These are phyloP conservation scores for Cremastinae sp. DNA, from an alignment of 2,888 invertebrate genomes.

Conservation along the genomic window DNA sequence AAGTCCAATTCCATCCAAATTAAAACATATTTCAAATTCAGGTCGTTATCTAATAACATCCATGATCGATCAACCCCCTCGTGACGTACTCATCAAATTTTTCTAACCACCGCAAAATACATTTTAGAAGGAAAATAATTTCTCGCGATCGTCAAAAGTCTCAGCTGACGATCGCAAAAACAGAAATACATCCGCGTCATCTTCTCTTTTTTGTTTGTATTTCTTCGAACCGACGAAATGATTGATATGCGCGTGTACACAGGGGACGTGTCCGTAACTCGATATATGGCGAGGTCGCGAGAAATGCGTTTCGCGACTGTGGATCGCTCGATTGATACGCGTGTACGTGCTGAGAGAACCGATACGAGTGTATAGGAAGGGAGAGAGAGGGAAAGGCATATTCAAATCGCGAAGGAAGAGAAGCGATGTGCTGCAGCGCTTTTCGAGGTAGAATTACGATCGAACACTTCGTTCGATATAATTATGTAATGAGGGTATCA, in stretches of 20 bases:
- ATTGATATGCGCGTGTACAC: slow-evolving; percentile 27
- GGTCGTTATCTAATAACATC: too few species aligned
- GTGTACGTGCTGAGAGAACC: slow-evolving; percentile 2
- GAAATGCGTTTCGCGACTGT: slow-evolving; percentile 26
- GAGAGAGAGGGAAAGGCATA: not conserved
- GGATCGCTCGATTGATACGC: not conserved
- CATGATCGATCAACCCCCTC: too few species aligned
- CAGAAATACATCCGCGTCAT: slow-evolving; percentile 1
- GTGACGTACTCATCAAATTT: too few species aligned
- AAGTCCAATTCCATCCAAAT: too few species aligned
- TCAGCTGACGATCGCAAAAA: too few species aligned
- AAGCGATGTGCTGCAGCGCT: slow-evolving; percentile 31
- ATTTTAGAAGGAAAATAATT: too few species aligned
- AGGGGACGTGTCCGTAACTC: slow-evolving; percentile 30
- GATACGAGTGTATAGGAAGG: slow-evolving; percentile 17
- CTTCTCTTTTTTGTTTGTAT: slow-evolving; percentile 16
- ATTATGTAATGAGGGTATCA: slow-evolving; percentile 53
- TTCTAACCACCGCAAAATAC: too few species aligned
- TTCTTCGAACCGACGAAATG: slow-evolving; percentile 8
- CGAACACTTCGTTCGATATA: slow-evolving; percentile 41
- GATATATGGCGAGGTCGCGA: slow-evolving; percentile 49
- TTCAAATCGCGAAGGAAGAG: not conserved
- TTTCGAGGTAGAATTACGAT: slow-evolving; percentile 51
- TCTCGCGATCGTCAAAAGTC: too few species aligned
- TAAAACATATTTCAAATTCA: too few species aligned